phyloP scores from a whole-genome alignment of 2,888 invertebrate genomes.

The Eulithis testata region DNA sequence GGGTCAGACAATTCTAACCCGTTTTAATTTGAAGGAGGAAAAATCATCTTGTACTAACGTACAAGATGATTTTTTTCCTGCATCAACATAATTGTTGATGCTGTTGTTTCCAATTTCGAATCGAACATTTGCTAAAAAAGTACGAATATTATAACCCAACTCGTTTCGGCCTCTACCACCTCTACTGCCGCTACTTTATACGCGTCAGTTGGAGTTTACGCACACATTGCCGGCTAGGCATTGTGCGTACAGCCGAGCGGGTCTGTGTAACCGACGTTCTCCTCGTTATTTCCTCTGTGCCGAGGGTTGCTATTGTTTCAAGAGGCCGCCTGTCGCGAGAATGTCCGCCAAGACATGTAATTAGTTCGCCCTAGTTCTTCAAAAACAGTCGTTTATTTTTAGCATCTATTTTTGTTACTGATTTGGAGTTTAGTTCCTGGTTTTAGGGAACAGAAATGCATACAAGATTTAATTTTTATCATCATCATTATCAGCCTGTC shows the following conservation, averaged over 20 bases:
- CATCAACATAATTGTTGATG: too few species aligned
- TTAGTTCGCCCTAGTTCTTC: constrained; percentile 32
- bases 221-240: not conserved
- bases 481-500: too few species aligned
- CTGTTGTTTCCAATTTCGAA: too few species aligned
- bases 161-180: too few species aligned
- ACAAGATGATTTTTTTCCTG: too few species aligned
- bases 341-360: constrained; percentile 26
- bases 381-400: constrained; percentile 20
- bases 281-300: constrained; percentile 4
- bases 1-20: too few species aligned
- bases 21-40: too few species aligned
- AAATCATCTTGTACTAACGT: too few species aligned
- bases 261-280: not conserved
- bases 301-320: constrained; percentile 21
- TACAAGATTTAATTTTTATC: too few species aligned
- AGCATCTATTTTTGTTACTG: constrained; percentile 2
- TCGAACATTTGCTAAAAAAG: too few species aligned
- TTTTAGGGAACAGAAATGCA: not conserved
- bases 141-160: too few species aligned
- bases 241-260: not conserved
- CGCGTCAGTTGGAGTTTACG: not conserved
- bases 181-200: too few species aligned
- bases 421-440: not conserved
- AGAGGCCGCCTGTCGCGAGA: constrained; percentile 25